These are phyloP conservation scores for Apodemus agrarius DNA, from an alignment of 2,797 vertebrate genomes.

Conservation along the genomic window DNA sequence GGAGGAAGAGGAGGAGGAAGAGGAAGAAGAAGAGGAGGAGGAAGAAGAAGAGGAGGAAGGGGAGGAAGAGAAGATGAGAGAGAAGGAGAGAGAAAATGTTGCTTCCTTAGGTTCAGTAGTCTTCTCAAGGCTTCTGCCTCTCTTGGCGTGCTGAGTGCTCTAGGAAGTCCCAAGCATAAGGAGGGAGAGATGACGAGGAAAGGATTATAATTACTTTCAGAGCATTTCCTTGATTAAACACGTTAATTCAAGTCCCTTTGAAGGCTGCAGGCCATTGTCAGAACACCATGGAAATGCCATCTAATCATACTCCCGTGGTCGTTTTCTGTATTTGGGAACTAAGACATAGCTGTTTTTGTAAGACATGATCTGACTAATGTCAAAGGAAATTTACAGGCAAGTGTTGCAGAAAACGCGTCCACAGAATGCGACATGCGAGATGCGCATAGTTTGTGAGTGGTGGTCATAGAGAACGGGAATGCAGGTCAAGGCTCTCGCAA, in stretches of 20 bases:
- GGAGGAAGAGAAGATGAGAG: too few relatives aligned
- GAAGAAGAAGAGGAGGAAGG: too few relatives aligned
- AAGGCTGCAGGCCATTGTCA: neutral
- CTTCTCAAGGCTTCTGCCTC: neutral
- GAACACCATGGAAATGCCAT: neutral
- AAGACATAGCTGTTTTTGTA: neutral
- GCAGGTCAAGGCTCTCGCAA: neutral
- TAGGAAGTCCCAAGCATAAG: neutral
- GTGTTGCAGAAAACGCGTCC: neutral
- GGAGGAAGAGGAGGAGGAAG: too few relatives aligned
- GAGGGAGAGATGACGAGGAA: neutral
- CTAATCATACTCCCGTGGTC: neutral
- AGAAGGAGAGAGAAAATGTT: neutral
- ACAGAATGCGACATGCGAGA: neutral
- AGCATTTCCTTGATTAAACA: constrained; percentile 17
- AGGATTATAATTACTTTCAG: neutral
- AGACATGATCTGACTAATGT: constrained; percentile 14
- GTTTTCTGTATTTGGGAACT: neutral
- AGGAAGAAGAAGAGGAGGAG: too few relatives aligned
- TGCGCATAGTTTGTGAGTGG: neutral
- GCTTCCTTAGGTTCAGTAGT: neutral
- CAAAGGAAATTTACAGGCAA: neutral
- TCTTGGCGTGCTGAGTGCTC: neutral
- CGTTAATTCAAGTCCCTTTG: constrained; percentile 8
- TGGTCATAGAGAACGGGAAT: neutral